A percentile compares a stretch with the other conserved stretches of the same genome.
Conservation (phyloP, 2,113 vertebrate genomes). For the Tinamus guttatus region DNA sequence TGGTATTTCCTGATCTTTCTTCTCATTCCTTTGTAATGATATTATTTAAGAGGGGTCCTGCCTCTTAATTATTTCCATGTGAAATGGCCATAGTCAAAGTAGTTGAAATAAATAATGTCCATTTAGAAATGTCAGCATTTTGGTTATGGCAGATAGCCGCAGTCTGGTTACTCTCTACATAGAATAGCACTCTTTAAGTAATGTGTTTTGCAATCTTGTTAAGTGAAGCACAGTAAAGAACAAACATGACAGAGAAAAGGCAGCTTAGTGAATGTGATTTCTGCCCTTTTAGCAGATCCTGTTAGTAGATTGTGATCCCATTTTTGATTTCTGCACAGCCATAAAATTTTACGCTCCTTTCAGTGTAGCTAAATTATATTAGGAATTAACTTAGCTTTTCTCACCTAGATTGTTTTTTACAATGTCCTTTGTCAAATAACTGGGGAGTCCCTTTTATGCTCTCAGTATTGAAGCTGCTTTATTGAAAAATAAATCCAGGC, state of each 20-base stretch:
- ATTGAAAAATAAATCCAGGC: background rate
- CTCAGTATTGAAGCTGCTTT: background rate
- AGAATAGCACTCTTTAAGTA: background rate
- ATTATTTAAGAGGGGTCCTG: constrained; percentile 62
- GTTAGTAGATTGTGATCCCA: background rate
- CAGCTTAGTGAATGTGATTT: background rate
- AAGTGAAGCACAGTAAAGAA: constrained; percentile 2
- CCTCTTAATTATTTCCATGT: constrained; percentile 47
- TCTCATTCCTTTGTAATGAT: constrained; percentile 68
- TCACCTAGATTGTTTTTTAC: background rate
- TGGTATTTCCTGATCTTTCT: constrained; percentile 62
- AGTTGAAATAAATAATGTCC: background rate
- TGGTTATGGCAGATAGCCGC: constrained; percentile 22
- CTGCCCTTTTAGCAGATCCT: background rate
- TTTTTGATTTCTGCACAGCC: background rate
- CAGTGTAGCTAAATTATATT: background rate
- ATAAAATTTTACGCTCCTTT: background rate
- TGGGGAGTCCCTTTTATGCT: background rate
- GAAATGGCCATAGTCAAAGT: constrained; percentile 26
- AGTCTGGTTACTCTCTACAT: background rate
- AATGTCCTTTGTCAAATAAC: background rate
- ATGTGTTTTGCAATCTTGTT: background rate
- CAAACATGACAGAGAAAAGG: background rate
- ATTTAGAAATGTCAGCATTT: constrained; percentile 32
- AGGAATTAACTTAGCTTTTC: background rate